Base-by-base conservation (phyloP, 2,888 invertebrate species). In the Chaitophorus viminalis region DNA sequence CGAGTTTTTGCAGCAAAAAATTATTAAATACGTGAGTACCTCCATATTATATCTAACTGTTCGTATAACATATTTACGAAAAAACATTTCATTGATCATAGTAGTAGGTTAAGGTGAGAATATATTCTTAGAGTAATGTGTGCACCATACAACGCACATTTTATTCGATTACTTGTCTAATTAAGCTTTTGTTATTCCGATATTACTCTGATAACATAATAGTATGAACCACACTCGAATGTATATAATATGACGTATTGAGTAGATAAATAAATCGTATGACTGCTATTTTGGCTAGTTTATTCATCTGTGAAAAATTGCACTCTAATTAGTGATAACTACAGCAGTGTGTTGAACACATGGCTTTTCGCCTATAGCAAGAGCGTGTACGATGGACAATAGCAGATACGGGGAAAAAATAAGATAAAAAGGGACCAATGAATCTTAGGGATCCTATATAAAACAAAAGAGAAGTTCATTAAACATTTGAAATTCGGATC, bases 1-100 rank as follows among this genome's bases (percentile, higher is more conserved):
- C 91, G 82, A 76, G 33, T 36, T 25, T 46, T 70, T 88, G 39
- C 52, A 84, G 36, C 82, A 85, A 85, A 78, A 88, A 85, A 88
- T 78, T 68, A 8, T 60, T 36, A 78, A 88, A 88, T 84, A 83
- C n/a, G 83, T 84, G 60, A 77, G 76, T 84, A 39, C n/a, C 6
- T 25, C 75, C 3, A 60, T 25, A 0, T 52, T 52, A 52, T 25
- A 25, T 60, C 1, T 60, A 8, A 60, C 9, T 60, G 2, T 2
- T 0, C 14, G 46, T 46, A 14, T 1, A 46, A 46, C 14, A 14
- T 46, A 46, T 11, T 46, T 0, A 14, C 1, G 14, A 46, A 11
- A 46, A 46, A 46, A 14, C 1, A 46, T 46, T 46, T 8, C 1
- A 46, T 46, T 14, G 39, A 39, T 39, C 8, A 39, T 39, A 39